Evolutionary conservation across 2,113 vertebrate species (phyloP).

Genomic region (Elaphurus davidianus): DNA sequence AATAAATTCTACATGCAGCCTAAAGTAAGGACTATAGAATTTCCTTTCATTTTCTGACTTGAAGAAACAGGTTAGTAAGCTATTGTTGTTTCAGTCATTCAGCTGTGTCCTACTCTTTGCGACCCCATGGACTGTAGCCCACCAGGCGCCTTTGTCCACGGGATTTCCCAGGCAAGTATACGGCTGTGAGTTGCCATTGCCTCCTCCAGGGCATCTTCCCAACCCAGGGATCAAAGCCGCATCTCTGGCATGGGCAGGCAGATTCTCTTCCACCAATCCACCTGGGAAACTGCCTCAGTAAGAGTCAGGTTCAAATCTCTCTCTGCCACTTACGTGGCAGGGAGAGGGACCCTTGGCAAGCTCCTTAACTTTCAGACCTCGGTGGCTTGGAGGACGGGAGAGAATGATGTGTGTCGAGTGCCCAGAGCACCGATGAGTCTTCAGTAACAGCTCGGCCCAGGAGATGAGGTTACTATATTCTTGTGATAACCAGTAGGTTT

Average conservation of each 20-base stretch:
- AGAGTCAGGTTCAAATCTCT: neutral
- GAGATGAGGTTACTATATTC: neutral
- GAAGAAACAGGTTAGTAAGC: neutral
- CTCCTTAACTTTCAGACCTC: neutral
- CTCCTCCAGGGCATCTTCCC: neutral
- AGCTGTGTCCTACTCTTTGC: neutral
- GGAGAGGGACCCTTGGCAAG: neutral
- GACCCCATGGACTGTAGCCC: neutral
- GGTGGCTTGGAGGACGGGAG: neutral
- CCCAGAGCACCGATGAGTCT: neutral
- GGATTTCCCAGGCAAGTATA: neutral
- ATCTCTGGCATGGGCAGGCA: neutral
- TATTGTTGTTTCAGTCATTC: neutral
- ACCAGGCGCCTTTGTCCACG: neutral
- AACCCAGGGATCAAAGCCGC: neutral
- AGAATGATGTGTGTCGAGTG: accelerated
- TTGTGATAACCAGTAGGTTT: neutral
- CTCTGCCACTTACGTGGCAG: neutral
- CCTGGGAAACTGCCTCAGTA: neutral
- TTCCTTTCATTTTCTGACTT: neutral
- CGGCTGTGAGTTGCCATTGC: neutral
- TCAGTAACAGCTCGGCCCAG: accelerated
- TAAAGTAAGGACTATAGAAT: neutral
- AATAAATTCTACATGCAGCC: neutral
- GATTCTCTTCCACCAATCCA: neutral